A percentile compares a stretch with the other conserved stretches of the same genome.
Evolutionary conservation across 2,113 vertebrate genomes (phyloP).

Genomic region (Semnopithecus entellus): DNA sequence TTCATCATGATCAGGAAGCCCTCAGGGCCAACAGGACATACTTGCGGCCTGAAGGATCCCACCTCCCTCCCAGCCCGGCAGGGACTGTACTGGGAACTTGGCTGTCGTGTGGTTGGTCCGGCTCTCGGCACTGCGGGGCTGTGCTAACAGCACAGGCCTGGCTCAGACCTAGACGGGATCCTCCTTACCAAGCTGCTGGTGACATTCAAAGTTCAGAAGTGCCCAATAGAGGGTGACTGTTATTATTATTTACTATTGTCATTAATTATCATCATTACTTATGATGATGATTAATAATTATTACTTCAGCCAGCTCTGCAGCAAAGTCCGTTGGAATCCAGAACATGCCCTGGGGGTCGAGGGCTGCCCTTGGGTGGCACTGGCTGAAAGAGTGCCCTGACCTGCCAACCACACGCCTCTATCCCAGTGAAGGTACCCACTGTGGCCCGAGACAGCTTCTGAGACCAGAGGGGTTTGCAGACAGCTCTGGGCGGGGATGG

Average conservation of each 20-base stretch:
- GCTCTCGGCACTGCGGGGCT: neutral
- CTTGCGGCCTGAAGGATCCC: neutral
- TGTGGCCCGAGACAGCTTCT: neutral
- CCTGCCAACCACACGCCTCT: neutral
- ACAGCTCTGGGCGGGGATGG: rapidly evolving
- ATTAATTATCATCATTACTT: neutral
- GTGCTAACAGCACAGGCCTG: neutral
- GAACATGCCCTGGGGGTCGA: rapidly evolving
- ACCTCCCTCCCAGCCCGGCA: neutral
- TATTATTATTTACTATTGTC: too few relatives aligned
- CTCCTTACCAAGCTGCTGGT: neutral
- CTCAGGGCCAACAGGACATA: neutral
- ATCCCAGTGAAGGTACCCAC: neutral
- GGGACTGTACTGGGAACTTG: rapidly evolving
- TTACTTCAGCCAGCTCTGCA: neutral
- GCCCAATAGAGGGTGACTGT: neutral
- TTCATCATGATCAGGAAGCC: neutral
- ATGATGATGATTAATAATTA: neutral
- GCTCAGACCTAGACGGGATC: neutral
- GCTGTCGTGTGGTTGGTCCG: rapidly evolving
- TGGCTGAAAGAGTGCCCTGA: neutral
- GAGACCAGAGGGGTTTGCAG: too few relatives aligned
- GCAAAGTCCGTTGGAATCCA: neutral
- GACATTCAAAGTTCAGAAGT: neutral
- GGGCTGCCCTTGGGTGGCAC: neutral